Conservation (phyloP, 2,888 invertebrate species). For the Odontocerum albicorne region DNA sequence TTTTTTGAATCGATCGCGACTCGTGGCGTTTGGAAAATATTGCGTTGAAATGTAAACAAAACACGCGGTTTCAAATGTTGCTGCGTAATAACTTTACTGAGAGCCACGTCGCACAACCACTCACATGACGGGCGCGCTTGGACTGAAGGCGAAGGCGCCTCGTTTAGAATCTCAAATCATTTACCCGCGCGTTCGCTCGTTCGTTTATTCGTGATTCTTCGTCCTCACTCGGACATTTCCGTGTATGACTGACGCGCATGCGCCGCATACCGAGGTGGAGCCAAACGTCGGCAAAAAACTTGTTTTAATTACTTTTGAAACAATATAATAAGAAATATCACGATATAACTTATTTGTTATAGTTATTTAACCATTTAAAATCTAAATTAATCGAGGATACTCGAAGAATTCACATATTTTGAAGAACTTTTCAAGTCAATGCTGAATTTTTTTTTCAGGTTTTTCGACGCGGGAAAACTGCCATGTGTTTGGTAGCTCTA, state of each 20-base stretch:
- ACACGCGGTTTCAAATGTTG: constrained; percentile 28
- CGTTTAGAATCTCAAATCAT: constrained; percentile 17
- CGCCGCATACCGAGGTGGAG: constrained; percentile 9
- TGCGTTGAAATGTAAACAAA: constrained; percentile 28
- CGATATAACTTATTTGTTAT: no score
- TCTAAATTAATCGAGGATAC: no score
- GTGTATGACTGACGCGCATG: constrained; percentile 11
- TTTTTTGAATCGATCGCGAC: constrained; percentile 1
- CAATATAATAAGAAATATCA: no score
- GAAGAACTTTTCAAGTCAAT: no score
- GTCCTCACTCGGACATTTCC: constrained; percentile 13
- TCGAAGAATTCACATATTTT: no score
- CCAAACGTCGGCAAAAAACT: constrained; percentile 12
- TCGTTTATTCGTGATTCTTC: no score
- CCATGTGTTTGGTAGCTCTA: no score
- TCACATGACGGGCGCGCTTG: constrained; percentile 21
- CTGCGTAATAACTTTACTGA: constrained; percentile 20
- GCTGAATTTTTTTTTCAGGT: no score
- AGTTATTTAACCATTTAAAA: no score
- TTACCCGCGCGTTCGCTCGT: constrained; percentile 18
- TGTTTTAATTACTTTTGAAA: no score
- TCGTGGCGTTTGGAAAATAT: constrained; percentile 10
- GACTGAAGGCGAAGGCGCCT: constrained; percentile 23
- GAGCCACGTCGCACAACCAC: constrained; percentile 27
- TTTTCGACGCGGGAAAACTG: no score